These are phyloP conservation scores for Cantharis lateralis DNA, from an alignment of 2,888 invertebrate genomes.

Conservation along the genomic window DNA sequence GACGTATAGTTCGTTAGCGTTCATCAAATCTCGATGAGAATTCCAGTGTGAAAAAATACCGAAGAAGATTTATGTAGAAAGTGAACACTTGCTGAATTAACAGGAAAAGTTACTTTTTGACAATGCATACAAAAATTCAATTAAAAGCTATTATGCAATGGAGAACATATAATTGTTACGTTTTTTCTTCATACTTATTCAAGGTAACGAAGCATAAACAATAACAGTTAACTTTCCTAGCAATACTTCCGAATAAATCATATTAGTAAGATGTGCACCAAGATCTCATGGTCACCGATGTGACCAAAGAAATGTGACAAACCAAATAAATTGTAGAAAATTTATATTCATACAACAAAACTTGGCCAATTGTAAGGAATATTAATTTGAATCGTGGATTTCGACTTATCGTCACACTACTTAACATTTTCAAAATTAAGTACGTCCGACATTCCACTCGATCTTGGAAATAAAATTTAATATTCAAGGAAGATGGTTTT, in stretches of 20 bases:
- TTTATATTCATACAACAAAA: not conserved
- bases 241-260: not conserved
- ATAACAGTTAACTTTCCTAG: not conserved
- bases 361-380: not conserved
- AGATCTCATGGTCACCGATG: too few species aligned
- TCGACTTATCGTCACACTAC: not conserved
- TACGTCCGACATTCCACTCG: not conserved
- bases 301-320: not conserved
- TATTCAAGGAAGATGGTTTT: not conserved
- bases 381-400: not conserved
- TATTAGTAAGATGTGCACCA: not conserved
- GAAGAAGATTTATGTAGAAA: not conserved
- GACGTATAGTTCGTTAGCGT: not conserved
- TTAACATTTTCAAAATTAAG: not conserved
- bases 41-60: not conserved
- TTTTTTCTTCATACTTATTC: not conserved
- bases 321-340: not conserved
- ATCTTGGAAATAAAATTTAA: not conserved
- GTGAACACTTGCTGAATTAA: not conserved
- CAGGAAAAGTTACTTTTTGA: not conserved
- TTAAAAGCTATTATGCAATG: not conserved
- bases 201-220: not conserved
- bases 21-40: not conserved
- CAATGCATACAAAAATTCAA: not conserved
- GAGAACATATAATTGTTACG: not conserved